phyloP scores from a whole-genome alignment of 2,888 invertebrate species.

The Aspidapion aeneum region DNA sequence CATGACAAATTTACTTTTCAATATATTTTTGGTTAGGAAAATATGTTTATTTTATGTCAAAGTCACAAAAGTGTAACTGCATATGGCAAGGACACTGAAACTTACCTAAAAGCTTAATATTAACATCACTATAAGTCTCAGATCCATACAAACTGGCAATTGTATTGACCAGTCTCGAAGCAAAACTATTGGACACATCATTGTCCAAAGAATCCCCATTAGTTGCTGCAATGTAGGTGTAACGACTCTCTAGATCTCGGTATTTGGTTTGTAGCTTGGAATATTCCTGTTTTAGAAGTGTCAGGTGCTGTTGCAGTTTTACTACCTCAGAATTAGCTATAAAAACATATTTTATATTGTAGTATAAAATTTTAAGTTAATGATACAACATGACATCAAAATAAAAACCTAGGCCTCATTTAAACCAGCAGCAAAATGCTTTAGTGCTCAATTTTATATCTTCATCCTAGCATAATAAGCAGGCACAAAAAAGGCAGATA shows the following conservation, averaged over 20 bases:
- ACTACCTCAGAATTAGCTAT: conserved; percentile 51
- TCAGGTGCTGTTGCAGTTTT: conserved; percentile 79
- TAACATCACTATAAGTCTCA: conserved; percentile 78
- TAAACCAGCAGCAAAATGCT: too few species aligned
- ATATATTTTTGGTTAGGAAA: too few species aligned
- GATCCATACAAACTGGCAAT: conserved; percentile 81
- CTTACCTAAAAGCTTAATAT: conserved; percentile 57
- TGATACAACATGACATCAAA: too few species aligned
- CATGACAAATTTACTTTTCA: too few species aligned
- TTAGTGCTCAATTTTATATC: too few species aligned
- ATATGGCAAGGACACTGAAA: too few species aligned
- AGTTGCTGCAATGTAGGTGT: conserved; percentile 71
- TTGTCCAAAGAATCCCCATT: conserved; percentile 26
- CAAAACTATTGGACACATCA: conserved; percentile 73
- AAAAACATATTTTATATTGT: conserved; percentile 1
- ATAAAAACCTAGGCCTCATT: too few species aligned
- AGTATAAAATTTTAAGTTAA: too few species aligned
- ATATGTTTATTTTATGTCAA: too few species aligned
- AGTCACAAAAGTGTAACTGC: too few species aligned
- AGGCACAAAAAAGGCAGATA: too few species aligned
- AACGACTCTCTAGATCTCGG: conserved; percentile 79
- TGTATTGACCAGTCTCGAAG: conserved; percentile 75
- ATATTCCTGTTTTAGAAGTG: conserved; percentile 85
- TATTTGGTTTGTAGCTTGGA: conserved; percentile 81
- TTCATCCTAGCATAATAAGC: too few species aligned